Evolutionary conservation across 2,888 invertebrate species (phyloP).

Genomic region (Pseudococcus jackbeardsleyi): DNA sequence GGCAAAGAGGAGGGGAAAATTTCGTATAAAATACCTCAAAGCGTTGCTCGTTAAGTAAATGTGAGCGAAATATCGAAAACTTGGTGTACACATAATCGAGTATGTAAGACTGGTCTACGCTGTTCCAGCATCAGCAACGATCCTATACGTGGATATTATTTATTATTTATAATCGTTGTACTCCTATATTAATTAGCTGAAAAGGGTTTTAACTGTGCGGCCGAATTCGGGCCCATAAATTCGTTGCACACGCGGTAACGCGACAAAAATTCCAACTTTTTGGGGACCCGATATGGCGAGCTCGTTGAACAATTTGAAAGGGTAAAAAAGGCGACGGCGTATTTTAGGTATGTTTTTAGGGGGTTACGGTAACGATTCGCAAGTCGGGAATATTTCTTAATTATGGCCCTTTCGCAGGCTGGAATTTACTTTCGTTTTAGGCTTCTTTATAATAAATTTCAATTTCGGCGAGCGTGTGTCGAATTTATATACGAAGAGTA

Average conservation of each 20-base stretch:
- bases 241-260: neutral
- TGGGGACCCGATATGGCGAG: neutral
- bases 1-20: neutral
- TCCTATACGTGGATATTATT: neutral
- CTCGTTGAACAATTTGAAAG: neutral
- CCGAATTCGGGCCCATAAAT: conserved; percentile 5
- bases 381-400: conserved; percentile 48
- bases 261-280: conserved; percentile 40
- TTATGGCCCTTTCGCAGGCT: conserved; percentile 20
- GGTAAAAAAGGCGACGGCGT: neutral
- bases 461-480: conserved; percentile 15
- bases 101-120: neutral
- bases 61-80: neutral
- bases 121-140: too few relatives aligned
- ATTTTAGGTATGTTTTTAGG: conserved; percentile 15
- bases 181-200: conserved; percentile 21
- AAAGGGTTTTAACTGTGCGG: conserved; percentile 20
- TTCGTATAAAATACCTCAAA: conserved; percentile 12
- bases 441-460: conserved; percentile 41
- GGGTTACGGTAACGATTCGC: conserved; percentile 20
- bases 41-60: neutral
- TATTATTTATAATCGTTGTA: conserved; percentile 22
- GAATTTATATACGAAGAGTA: neutral
- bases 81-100: neutral
- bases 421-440: conserved; percentile 7